These are phyloP conservation scores for Eudasyphora cyanicolor DNA, from an alignment of 2,888 invertebrate genomes.

Conservation along the genomic window DNA sequence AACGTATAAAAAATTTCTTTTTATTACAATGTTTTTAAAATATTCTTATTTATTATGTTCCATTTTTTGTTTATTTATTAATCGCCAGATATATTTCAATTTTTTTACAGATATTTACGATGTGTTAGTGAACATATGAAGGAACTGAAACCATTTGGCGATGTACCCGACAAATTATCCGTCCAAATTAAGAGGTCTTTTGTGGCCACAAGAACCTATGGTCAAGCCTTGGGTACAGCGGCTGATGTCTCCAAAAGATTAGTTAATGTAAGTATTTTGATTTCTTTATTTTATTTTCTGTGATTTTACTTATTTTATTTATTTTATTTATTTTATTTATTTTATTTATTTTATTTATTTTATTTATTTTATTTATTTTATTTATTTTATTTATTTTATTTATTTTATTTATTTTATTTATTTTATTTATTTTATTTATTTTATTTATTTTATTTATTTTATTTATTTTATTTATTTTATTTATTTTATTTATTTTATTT, in stretches of 20 bases:
- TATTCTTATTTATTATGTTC: neutral
- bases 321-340: neutral
- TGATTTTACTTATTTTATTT: neutral
- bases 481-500: too few relatives aligned
- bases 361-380: too few relatives aligned
- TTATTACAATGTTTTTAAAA: too few relatives aligned
- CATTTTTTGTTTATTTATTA: neutral
- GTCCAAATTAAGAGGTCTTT: conserved; percentile 95
- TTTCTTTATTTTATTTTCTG: neutral
- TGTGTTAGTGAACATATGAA: conserved; percentile 96
- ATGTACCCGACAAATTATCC: conserved; percentile 94
- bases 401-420: too few relatives aligned
- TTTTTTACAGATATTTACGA: conserved; percentile 84
- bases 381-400: too few relatives aligned
- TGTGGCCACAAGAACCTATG: conserved; percentile 96
- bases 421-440: too few relatives aligned
- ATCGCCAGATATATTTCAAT: too few relatives aligned
- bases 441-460: too few relatives aligned
- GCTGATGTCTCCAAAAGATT: conserved; percentile 90
- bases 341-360: too few relatives aligned
- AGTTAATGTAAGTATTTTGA: conserved; percentile 83
- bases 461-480: too few relatives aligned
- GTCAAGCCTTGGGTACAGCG: conserved; percentile 91
- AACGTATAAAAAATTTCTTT: too few relatives aligned
- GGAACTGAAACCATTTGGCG: conserved; percentile 95